Evolutionary conservation across 2,797 vertebrate genomes (phyloP).

Genomic region (Aphelocoma californica): DNA sequence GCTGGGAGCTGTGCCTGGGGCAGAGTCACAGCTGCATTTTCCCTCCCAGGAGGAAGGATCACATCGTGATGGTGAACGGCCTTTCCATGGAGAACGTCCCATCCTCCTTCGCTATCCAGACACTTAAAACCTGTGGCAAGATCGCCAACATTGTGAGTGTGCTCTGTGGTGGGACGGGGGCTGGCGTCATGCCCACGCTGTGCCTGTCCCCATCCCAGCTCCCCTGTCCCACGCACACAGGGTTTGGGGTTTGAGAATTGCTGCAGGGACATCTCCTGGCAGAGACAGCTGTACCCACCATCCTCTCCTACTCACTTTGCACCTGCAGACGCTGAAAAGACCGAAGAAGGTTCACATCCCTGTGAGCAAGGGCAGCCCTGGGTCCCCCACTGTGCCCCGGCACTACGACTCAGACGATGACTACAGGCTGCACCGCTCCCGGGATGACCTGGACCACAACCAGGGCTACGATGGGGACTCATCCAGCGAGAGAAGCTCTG

Average conservation of each 20-base stretch:
- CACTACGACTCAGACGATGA: not conserved
- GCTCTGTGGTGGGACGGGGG: not conserved
- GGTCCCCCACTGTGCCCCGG: fast-evolving
- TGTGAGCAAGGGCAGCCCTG: not conserved
- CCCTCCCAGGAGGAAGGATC: constrained; percentile 84
- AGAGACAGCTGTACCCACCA: not conserved
- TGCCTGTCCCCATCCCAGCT: not conserved
- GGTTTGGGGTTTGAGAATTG: not conserved
- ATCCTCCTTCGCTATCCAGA: constrained; percentile 88
- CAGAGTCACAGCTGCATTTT: not conserved
- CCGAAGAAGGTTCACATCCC: constrained; percentile 86
- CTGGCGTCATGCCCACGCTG: fast-evolving
- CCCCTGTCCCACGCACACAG: not conserved
- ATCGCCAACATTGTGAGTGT: constrained; percentile 87
- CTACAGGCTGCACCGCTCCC: not conserved
- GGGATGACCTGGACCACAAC: constrained; percentile 60
- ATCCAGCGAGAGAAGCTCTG: constrained; percentile 81
- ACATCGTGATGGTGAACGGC: constrained; percentile 95
- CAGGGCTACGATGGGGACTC: constrained; percentile 80
- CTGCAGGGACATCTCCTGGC: not conserved
- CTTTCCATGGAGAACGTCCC: constrained; percentile 87
- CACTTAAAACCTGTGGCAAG: constrained; percentile 86
- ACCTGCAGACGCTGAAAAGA: constrained; percentile 87
- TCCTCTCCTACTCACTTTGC: not conserved
- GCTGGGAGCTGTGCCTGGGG: constrained; percentile 64